These are phyloP conservation scores for Melanotaenia duboulayi DNA, from an alignment of 2,113 vertebrate species.

Conservation along the genomic window DNA sequence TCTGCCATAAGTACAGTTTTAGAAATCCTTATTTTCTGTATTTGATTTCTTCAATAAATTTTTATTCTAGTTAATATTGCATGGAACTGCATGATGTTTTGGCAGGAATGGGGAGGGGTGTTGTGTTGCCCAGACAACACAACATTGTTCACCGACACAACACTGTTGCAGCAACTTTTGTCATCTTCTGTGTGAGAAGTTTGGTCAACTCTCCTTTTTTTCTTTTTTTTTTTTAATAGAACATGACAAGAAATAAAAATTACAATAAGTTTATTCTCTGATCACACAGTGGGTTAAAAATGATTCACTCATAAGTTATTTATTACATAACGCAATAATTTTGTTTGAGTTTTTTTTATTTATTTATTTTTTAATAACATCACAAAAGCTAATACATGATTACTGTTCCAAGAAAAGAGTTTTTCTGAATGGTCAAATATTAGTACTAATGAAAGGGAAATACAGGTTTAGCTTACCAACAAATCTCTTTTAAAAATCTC, in stretches of 20 bases:
- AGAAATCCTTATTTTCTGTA: too few species aligned
- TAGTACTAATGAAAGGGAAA: slow-evolving; percentile 28
- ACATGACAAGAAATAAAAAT: too few species aligned
- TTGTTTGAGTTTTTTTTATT: too few species aligned
- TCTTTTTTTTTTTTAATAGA: not conserved
- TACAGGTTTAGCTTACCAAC: not conserved
- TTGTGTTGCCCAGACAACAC: too few species aligned
- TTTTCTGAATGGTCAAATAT: slow-evolving; percentile 41
- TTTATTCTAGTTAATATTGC: too few species aligned
- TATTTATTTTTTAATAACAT: slow-evolving; percentile 15
- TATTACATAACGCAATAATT: not conserved
- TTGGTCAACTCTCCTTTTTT: not conserved
- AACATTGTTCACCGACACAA: too few species aligned
- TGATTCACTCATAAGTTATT: not conserved
- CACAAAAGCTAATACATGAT: slow-evolving; percentile 10
- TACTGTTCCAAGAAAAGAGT: slow-evolving; percentile 19
- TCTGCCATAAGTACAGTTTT: too few species aligned
- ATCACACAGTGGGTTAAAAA: too few species aligned
- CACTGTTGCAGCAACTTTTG: too few species aligned
- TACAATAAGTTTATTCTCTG: not conserved
- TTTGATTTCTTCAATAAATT: too few species aligned
- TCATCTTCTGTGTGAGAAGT: not conserved
- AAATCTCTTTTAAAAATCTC: slow-evolving; percentile 50
- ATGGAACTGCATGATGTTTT: too few species aligned
- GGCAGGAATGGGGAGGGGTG: too few species aligned